phyloP scores from a whole-genome alignment of 2,797 vertebrate genomes.

The Chiloscyllium punctatum region DNA sequence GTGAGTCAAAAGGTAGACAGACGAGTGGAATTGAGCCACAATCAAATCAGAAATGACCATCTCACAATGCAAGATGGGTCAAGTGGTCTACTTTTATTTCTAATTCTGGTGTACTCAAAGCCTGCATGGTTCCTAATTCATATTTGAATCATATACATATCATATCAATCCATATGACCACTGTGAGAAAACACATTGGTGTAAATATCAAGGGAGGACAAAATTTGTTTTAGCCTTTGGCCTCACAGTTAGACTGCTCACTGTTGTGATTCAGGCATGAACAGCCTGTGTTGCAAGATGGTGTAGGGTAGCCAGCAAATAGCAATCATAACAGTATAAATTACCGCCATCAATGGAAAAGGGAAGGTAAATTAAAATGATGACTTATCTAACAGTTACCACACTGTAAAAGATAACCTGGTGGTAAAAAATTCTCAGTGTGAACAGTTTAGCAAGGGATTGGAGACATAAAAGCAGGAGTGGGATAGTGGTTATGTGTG shows the following conservation, averaged over 20 bases:
- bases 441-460: neutral
- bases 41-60: no score
- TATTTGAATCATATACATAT: no score
- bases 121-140: no score
- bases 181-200: neutral
- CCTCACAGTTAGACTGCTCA: neutral
- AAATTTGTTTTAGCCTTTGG: neutral
- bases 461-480: neutral
- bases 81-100: no score
- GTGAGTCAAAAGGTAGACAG: no score
- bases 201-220: neutral
- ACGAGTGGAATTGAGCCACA: no score
- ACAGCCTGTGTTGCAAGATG: neutral
- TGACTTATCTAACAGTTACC: neutral
- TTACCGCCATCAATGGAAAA: neutral
- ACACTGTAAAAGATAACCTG: neutral
- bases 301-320: neutral
- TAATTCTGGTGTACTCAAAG: no score
- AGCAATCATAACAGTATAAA: neutral
- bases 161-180: neutral
- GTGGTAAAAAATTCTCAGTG: neutral
- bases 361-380: neutral
- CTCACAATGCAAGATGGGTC: no score
- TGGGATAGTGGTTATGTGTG: neutral
- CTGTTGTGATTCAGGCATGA: neutral